Base-by-base conservation (phyloP, 2,113 vertebrate species). In the Sander vitreus region DNA sequence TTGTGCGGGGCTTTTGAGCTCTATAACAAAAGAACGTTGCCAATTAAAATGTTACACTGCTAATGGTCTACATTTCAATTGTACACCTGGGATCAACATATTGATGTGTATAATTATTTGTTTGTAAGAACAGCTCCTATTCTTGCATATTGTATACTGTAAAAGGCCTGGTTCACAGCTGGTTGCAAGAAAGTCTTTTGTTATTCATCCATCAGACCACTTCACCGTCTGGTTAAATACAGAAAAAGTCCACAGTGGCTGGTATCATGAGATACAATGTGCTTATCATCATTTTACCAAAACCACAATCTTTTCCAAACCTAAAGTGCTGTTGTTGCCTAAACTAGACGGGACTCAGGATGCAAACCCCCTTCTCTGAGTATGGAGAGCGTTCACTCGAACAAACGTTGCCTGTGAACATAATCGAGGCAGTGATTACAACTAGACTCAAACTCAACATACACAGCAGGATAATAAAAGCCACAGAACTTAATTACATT, bases 1-100 rank as follows among this genome's bases (percentile, higher is more conserved):
- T 50, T 60, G 25, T 2, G 68, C n/a, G 39, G 27, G n/a, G 59
- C 16, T 58, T 48, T 43, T 73, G 72, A 76, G 27, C 39, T 62
- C 4, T 13, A 6, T 47, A 53, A 51, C 50, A 23, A 25, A 81
- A 33, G 33, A 50, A 43, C 0, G 0, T 58, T 18, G 25, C 21
- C 3, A 10, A 27, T 64, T 5, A 51, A 78, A 51, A 57, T 45
- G 23, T 48, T 55, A 16, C 7, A 63, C 12, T 54, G n/a, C 11
- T 36, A 54, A 75, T 30, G 62, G 45, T 47, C 23, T 23, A 16
- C 21, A 47, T 66, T 53, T 30, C 67, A 33, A 6, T 33, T 33
- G 33, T 47, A 43, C 14, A 62, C n/a, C 30, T 33, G n/a, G 23
- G 30, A 19, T 73, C 51, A 60, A 79, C 19, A n/a, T 73, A 16